These are phyloP conservation scores for Eupsilia transversa DNA, from an alignment of 2,888 invertebrate genomes.

Conservation along the genomic window DNA sequence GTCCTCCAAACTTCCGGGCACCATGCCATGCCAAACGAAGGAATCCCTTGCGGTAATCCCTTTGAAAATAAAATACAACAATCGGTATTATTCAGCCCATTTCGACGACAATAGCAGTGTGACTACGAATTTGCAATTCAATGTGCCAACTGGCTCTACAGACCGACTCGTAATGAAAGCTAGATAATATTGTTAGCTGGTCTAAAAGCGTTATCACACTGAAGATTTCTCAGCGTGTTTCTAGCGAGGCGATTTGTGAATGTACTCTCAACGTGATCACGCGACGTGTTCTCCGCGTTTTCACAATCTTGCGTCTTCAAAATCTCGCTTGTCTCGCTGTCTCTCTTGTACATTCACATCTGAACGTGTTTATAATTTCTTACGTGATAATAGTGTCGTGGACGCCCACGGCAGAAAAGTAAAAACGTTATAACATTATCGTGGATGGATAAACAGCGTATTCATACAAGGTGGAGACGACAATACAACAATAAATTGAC, in stretches of 20 bases:
- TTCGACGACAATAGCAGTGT: conserved; percentile 47
- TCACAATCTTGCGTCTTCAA: background rate
- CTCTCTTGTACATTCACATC: background rate
- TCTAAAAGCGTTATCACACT: conserved; percentile 29
- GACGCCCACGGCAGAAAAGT: too few relatives aligned
- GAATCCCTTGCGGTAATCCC: conserved; percentile 40
- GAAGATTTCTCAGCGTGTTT: background rate
- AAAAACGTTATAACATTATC: too few relatives aligned
- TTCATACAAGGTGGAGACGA: too few relatives aligned
- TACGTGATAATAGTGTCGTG: background rate
- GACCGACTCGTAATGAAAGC: conserved; percentile 55
- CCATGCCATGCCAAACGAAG: conserved; percentile 17
- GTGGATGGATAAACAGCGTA: too few relatives aligned
- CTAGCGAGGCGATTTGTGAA: background rate
- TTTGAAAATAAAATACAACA: conserved; percentile 33
- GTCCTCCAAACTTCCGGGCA: conserved; percentile 30
- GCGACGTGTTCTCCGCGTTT: background rate
- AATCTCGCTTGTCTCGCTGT: background rate
- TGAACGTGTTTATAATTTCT: background rate
- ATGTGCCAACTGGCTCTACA: conserved; percentile 48
- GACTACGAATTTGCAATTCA: conserved; percentile 68
- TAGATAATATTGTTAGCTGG: conserved; percentile 57
- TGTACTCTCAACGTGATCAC: background rate
- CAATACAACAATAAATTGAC: too few relatives aligned
- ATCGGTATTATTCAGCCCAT: conserved; percentile 52